These are phyloP conservation scores for Oncopodura yosiiana DNA, from an alignment of 1,140 invertebrate species.

Conservation along the genomic window DNA sequence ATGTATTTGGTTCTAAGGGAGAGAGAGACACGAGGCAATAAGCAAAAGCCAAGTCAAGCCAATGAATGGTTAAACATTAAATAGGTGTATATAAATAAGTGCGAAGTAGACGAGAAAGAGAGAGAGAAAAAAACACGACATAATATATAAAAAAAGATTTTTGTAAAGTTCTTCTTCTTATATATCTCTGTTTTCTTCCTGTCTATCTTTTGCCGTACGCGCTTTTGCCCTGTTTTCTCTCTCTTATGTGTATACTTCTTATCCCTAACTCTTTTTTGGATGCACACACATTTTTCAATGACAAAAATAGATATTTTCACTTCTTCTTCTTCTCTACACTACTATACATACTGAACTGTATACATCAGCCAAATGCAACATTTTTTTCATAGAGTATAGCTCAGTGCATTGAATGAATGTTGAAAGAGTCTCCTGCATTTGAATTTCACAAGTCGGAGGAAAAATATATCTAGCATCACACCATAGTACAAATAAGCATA, in stretches of 20 bases:
- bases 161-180: neutral
- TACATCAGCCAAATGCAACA: constrained; percentile 6
- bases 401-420: neutral
- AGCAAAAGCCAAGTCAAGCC: too few relatives aligned
- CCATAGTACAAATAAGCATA: too few relatives aligned
- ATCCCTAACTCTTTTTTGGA: neutral
- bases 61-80: constrained; percentile 30
- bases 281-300: constrained; percentile 32
- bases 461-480: neutral
- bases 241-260: too few relatives aligned
- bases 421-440: neutral
- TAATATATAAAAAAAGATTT: neutral
- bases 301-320: constrained; percentile 33
- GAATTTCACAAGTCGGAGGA: neutral
- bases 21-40: constrained; percentile 30
- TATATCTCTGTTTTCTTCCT: neutral
- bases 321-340: constrained; percentile 4
- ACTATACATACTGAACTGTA: neutral
- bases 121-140: neutral
- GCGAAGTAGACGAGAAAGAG: constrained; percentile 2
- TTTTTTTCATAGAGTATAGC: neutral
- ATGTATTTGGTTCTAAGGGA: neutral
- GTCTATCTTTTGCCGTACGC: neutral
- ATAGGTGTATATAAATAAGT: constrained; percentile 22
- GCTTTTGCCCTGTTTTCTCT: neutral